Evolutionary conservation across 2,797 vertebrate species (phyloP).

Genomic region (Apogon talboti): DNA sequence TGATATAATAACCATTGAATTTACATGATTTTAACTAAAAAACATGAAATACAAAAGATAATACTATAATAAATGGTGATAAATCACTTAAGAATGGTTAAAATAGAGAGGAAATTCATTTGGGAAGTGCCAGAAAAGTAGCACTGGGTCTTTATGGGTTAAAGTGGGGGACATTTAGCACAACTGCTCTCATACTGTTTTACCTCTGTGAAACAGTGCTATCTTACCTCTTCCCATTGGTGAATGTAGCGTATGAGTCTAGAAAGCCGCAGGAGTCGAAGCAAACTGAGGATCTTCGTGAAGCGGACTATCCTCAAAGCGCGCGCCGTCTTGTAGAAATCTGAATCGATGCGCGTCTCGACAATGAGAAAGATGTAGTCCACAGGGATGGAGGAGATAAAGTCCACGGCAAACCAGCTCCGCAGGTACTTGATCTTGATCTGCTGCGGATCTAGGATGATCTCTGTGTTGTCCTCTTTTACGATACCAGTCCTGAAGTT

Average conservation of each 20-base stretch:
- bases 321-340: conserved; percentile 98
- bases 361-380: conserved; percentile 99
- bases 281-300: conserved; percentile 97
- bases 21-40: too few species aligned
- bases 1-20: too few species aligned
- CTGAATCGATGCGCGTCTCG: conserved; percentile 97
- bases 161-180: conserved; percentile 8
- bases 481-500: conserved; percentile 99
- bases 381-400: conserved; percentile 98
- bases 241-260: conserved; percentile 98
- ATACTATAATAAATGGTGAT: too few species aligned
- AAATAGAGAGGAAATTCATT: too few species aligned
- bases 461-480: conserved; percentile 98
- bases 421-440: conserved; percentile 99
- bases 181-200: background rate
- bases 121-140: too few species aligned
- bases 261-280: conserved; percentile 93
- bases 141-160: too few species aligned
- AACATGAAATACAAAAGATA: too few species aligned
- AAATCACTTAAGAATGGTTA: too few species aligned
- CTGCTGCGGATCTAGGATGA: conserved; percentile 95
- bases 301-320: conserved; percentile 97
- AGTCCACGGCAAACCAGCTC: conserved; percentile 99
- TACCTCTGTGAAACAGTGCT: background rate
- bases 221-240: conserved; percentile 97